phyloP scores from a whole-genome alignment of 2,888 invertebrate genomes.

The Dicyrtomina minuta region DNA sequence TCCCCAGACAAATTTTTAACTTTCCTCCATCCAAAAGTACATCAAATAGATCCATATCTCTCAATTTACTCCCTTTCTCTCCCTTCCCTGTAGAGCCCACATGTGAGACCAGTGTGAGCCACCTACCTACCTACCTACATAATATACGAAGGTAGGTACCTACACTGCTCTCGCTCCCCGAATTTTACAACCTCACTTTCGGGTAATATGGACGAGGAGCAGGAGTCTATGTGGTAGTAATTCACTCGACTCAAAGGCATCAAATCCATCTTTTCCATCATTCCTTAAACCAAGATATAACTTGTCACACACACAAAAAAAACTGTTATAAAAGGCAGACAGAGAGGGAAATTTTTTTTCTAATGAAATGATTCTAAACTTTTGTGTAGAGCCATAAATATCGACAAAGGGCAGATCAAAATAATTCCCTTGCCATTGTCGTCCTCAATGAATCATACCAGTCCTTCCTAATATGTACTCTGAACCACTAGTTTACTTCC shows the following conservation, averaged over 20 bases:
- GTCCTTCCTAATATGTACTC: neutral
- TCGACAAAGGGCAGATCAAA: conserved; percentile 33
- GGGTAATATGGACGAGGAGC: neutral
- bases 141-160: neutral
- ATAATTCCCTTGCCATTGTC: conserved; percentile 42
- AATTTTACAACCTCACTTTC: conserved; percentile 2
- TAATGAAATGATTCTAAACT: conserved; percentile 27
- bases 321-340: neutral
- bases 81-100: conserved; percentile 24
- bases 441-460: conserved; percentile 26
- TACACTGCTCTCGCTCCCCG: neutral
- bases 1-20: conserved; percentile 46
- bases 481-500: neutral
- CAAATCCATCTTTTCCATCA: conserved; percentile 15
- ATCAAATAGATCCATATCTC: conserved; percentile 38
- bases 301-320: neutral
- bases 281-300: neutral
- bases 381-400: conserved; percentile 24
- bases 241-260: neutral
- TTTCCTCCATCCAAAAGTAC: conserved; percentile 36
- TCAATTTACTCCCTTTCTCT: conserved; percentile 26
- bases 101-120: too few relatives aligned
- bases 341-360: conserved; percentile 9
- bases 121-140: neutral
- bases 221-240: neutral